phyloP scores from a whole-genome alignment of 2,797 vertebrate species.

The Ciconia nigra region DNA sequence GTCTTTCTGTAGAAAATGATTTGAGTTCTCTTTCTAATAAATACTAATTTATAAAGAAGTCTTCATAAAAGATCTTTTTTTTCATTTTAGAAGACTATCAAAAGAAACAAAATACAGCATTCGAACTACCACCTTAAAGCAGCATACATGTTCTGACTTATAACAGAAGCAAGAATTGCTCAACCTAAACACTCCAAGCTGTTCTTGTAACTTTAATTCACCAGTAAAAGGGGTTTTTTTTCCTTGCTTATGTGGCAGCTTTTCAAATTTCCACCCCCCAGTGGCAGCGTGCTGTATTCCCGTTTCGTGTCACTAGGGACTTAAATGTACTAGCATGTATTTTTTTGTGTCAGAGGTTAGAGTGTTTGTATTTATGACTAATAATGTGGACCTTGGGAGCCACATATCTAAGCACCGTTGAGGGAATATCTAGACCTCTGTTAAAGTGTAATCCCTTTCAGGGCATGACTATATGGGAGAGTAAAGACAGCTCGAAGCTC shows the following conservation, averaged over 20 bases:
- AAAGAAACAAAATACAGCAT: neutral
- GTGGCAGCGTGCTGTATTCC: neutral
- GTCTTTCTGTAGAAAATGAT: neutral
- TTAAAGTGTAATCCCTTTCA: conserved; percentile 54
- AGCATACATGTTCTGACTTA: neutral
- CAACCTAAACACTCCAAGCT: neutral
- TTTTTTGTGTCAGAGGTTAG: conserved; percentile 28
- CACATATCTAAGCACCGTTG: conserved; percentile 1
- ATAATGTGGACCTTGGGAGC: conserved; percentile 48
- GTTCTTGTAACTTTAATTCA: conserved; percentile 3
- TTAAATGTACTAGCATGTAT: rapidly evolving
- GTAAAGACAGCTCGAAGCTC: neutral
- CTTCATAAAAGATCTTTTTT: neutral
- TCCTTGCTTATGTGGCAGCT: neutral
- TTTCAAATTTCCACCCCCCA: neutral
- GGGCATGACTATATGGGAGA: neutral
- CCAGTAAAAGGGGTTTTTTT: neutral
- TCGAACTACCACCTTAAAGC: neutral
- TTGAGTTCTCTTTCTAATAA: neutral
- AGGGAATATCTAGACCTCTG: conserved; percentile 50
- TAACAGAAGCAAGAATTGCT: neutral
- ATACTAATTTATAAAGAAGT: neutral
- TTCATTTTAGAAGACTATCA: neutral
- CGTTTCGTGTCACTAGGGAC: neutral
- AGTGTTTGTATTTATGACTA: conserved; percentile 53